phyloP scores from a whole-genome alignment of 2,113 vertebrate species.

The Propithecus coquereli region DNA sequence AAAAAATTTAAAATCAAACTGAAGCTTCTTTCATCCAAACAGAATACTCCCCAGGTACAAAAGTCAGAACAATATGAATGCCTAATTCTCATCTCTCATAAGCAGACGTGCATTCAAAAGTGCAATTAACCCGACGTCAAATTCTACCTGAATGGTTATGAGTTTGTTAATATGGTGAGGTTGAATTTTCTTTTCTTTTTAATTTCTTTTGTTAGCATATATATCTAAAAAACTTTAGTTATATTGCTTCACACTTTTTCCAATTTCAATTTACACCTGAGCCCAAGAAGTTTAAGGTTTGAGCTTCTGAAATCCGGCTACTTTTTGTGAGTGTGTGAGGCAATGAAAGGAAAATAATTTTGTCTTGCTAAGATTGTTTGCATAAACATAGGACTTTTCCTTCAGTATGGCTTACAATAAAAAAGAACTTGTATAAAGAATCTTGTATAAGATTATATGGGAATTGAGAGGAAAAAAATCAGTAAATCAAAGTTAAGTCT shows the following conservation, averaged over 20 bases:
- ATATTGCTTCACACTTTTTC: background rate
- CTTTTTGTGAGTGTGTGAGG: background rate
- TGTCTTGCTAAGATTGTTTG: background rate
- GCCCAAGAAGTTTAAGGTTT: background rate
- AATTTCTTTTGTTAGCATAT: constrained; percentile 11
- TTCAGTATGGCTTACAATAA: background rate
- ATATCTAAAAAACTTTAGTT: background rate
- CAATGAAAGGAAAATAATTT: background rate
- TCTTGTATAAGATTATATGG: background rate
- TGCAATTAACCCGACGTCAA: constrained; percentile 37
- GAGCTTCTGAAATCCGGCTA: background rate
- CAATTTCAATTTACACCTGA: constrained; percentile 47
- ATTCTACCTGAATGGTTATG: constrained; percentile 47
- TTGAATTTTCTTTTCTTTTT: background rate
- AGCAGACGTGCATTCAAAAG: constrained; percentile 43
- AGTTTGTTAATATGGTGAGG: background rate
- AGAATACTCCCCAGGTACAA: constrained; percentile 52
- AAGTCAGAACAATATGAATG: constrained; percentile 73
- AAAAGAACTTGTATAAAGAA: background rate
- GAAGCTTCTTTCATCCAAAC: constrained; percentile 65
- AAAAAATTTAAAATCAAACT: constrained; percentile 58
- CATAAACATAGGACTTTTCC: background rate
- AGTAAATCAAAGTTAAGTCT: background rate
- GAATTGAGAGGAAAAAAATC: background rate
- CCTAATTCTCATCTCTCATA: constrained; percentile 72